A percentile compares a stretch with the other conserved stretches of the same genome.
These are phyloP conservation scores for Psococerastis gibbosa DNA, from an alignment of 2,888 invertebrate genomes.

Conservation along the genomic window DNA sequence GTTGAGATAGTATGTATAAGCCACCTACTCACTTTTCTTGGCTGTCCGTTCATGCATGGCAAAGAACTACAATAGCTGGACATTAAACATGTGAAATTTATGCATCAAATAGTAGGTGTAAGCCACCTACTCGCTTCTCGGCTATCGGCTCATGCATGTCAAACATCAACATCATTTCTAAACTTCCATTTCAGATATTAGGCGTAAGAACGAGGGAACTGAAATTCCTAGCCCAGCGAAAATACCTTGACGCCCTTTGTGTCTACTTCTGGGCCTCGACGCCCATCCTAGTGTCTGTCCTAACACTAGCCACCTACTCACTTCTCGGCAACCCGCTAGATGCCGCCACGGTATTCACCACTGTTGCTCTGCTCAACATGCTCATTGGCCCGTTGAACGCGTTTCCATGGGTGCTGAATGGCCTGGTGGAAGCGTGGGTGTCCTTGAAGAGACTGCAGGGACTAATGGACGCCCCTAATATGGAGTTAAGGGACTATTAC, in stretches of 20 bases:
- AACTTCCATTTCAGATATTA: slow-evolving; percentile 26
- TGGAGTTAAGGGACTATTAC: slow-evolving; percentile 12
- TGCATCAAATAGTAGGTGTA: too few species aligned
- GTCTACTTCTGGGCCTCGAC: slow-evolving; percentile 99
- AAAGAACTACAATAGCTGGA: too few species aligned
- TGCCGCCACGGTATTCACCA: slow-evolving; percentile 85
- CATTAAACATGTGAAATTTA: too few species aligned
- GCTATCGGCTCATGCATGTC: too few species aligned
- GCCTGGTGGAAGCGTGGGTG: slow-evolving; percentile 88
- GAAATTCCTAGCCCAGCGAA: slow-evolving; percentile 59
- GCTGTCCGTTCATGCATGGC: too few species aligned
- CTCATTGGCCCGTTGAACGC: slow-evolving; percentile 89
- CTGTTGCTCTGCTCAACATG: slow-evolving; percentile 88
- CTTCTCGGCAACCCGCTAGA: slow-evolving; percentile 58
- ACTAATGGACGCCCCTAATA: slow-evolving; percentile 42
- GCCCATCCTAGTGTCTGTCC: slow-evolving; percentile 70
- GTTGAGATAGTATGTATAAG: too few species aligned
- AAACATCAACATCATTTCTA: too few species aligned
- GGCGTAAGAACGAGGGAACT: slow-evolving; percentile 51
- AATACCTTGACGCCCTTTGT: slow-evolving; percentile 92
- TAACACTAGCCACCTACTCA: slow-evolving; percentile 64
- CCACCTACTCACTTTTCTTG: too few species aligned
- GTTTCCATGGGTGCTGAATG: slow-evolving; percentile 96
- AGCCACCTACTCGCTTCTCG: too few species aligned
- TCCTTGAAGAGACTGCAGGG: slow-evolving; percentile 74